These are phyloP conservation scores for Caenorhabditis briggsae DNA, from an alignment of 1,140 invertebrate species.

Conservation along the genomic window DNA sequence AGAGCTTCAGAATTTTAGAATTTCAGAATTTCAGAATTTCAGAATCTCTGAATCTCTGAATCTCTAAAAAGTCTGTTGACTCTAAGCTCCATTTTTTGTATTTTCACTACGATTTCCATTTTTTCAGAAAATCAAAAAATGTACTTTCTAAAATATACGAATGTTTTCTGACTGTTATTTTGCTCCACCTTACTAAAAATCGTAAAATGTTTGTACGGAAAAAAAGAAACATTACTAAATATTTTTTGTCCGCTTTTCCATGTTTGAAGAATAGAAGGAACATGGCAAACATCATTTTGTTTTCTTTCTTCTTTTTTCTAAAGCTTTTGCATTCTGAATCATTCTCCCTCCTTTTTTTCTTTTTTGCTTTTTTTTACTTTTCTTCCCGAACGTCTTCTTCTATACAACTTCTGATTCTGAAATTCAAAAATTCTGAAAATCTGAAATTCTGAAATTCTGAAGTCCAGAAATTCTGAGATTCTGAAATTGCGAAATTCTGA, in stretches of 20 bases:
- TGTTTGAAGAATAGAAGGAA: not conserved
- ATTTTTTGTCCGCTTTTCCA: not conserved
- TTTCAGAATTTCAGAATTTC: too few species aligned
- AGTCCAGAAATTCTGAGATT: too few species aligned
- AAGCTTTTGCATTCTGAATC: constrained; percentile 31
- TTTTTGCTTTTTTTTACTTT: not conserved
- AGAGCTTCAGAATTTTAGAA: too few species aligned
- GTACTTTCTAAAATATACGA: not conserved
- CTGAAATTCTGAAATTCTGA: not conserved
- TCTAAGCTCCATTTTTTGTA: too few species aligned
- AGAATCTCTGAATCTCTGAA: too few species aligned
- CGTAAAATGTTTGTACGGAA: too few species aligned
- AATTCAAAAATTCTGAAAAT: not conserved
- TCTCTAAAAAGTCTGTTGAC: too few species aligned
- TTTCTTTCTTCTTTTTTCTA: not conserved
- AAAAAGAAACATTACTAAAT: constrained; percentile 13
- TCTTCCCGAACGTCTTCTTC: not conserved
- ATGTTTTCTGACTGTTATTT: not conserved
- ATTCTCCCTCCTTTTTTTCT: not conserved
- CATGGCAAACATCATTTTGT: constrained; percentile 30
- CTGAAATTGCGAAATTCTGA: not conserved
- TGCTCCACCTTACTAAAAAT: not conserved
- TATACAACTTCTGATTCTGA: not conserved
- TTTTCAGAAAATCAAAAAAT: too few species aligned
- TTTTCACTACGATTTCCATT: too few species aligned